Conservation (phyloP, 2,113 vertebrate genomes). For the Callipepla squamata region DNA sequence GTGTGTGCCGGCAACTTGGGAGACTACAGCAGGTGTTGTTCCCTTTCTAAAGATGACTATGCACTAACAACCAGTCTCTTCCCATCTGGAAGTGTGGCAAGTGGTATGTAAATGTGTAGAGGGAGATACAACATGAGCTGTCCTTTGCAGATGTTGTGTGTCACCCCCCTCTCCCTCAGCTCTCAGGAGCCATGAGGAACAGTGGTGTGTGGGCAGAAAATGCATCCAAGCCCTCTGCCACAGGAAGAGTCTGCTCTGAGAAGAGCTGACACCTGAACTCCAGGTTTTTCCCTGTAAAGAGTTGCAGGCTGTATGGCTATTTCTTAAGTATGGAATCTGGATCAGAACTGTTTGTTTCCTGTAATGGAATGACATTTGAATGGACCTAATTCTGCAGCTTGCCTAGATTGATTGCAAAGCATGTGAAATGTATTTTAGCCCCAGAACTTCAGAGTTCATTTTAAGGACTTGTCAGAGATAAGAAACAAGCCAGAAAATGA, state of each 20-base stretch:
- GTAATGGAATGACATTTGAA: conserved; percentile 17
- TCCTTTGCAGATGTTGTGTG: neutral
- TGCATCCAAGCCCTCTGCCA: neutral
- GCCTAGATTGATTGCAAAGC: neutral
- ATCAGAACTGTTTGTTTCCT: neutral
- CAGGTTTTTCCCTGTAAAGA: neutral
- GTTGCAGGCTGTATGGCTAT: neutral
- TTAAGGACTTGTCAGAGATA: neutral
- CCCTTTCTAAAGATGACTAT: neutral
- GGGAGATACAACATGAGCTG: neutral
- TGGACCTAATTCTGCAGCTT: neutral
- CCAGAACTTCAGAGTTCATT: neutral
- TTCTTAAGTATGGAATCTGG: neutral
- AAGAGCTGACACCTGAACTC: neutral
- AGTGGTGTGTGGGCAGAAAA: neutral
- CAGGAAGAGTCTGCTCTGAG: neutral
- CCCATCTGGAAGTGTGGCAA: neutral
- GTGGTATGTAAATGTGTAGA: neutral
- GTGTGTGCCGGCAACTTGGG: neutral
- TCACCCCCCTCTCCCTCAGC: neutral
- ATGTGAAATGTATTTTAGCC: neutral
- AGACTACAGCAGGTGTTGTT: conserved; percentile 6
- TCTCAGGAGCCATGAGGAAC: neutral
- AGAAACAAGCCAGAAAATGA: conserved; percentile 24
- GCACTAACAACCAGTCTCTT: neutral